Evolutionary conservation across 2,888 invertebrate genomes (phyloP), one percentile per base, ranked within the genome.

Genomic region (Machimus atricapillus): DNA sequence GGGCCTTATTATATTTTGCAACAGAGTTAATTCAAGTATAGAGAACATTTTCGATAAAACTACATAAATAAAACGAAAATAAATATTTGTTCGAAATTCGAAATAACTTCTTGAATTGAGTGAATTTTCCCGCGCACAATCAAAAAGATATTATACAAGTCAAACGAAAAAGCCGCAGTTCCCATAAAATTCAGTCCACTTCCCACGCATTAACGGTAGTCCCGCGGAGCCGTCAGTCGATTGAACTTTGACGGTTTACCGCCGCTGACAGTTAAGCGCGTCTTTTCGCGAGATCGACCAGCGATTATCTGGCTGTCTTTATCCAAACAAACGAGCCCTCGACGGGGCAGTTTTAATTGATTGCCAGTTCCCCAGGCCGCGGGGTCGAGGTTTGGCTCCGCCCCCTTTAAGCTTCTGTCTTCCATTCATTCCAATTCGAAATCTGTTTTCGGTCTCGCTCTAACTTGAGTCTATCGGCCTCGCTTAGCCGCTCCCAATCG

Each of bases 261-360:
- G 14, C 56, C 7, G 56, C 34, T 56, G 56, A 52, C 9, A 66
- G 19, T 34, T 66, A n/a, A n/a, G n/a, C n/a, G 19, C 14, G 37
- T 19, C 66, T 58, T 31, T 31, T 8, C 37, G 12, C 82, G 19
- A 82, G 66, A 82, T 82, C 27, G 82, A 58, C 37, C 23, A 37
- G 23, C 12, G 82, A 23, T 82, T 56, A 14, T 76, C 82, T 58
- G 37, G 3, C 82, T 82, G 34, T 82, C 82, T 82, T 66, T 52
- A 82, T 82, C 82, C 82, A 82, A 82, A 82, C 82, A 82, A 82
- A 82, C 82, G 58, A 66, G 66, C 58, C 23, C 7, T 23, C 66
- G 12, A 7, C 37, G 37, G 37, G 82, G 66, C 58, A 82, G 31
- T 58, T n/a, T 27, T 82, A 56, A 82, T 82, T 82, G 82, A 82